phyloP scores from a whole-genome alignment of 2,113 vertebrate species.

The Opisthocomus hoazin region DNA sequence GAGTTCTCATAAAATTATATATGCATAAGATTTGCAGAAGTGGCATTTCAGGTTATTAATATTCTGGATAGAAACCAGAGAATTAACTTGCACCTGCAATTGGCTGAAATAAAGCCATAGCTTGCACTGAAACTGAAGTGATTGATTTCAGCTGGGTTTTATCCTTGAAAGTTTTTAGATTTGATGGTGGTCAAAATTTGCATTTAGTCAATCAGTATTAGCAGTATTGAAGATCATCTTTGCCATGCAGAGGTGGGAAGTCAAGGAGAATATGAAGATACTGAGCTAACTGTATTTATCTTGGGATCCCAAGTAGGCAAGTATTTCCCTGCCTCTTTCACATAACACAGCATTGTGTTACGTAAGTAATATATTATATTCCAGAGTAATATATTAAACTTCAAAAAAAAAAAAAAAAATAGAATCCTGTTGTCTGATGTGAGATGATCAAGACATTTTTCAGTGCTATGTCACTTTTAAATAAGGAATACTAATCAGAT shows the following conservation, averaged over 20 bases:
- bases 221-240: neutral
- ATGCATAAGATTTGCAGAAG: conserved; percentile 19
- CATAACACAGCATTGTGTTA: neutral
- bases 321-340: neutral
- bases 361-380: neutral
- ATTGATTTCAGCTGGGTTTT: neutral
- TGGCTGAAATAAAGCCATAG: neutral
- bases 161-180: neutral
- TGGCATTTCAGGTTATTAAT: conserved; percentile 35
- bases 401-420: too few species aligned
- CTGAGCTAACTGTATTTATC: neutral
- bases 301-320: fast-evolving
- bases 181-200: neutral
- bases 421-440: neutral
- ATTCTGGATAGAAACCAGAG: neutral
- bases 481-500: neutral
- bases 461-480: neutral
- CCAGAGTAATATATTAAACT: neutral
- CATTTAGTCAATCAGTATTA: neutral
- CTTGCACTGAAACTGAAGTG: neutral
- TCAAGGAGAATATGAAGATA: neutral
- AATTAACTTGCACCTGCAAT: conserved; percentile 22
- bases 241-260: neutral
- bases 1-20: conserved; percentile 24
- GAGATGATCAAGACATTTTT: neutral